Percentiles rank a stretch among this genome's conserved stretches.
Conservation (phyloP, 2,113 vertebrate genomes). For the Poeciliopsis retropinna region DNA sequence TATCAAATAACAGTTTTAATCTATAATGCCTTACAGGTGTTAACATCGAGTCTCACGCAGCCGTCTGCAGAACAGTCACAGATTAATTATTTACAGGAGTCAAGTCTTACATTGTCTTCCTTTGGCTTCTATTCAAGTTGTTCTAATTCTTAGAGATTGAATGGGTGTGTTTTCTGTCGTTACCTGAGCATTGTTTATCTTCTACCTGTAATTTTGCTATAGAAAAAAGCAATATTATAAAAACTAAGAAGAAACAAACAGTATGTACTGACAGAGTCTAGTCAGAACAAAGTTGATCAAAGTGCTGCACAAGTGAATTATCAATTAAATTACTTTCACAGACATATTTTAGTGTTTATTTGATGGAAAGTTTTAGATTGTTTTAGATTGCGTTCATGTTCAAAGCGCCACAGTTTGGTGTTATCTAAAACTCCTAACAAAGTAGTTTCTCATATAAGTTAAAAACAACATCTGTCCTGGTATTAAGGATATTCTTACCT, state of each 20-base stretch:
- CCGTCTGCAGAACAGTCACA: conserved; percentile 6
- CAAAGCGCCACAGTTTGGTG: too few relatives aligned
- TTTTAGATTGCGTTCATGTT: too few relatives aligned
- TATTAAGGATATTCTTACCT: too few relatives aligned
- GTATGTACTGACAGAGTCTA: too few relatives aligned
- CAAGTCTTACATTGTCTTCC: not conserved
- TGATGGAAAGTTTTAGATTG: too few relatives aligned
- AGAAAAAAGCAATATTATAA: not conserved
- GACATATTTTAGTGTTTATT: too few relatives aligned
- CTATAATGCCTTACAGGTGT: conserved; percentile 24
- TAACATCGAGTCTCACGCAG: conserved; percentile 1
- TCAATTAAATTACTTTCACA: too few relatives aligned
- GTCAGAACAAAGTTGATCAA: too few relatives aligned
- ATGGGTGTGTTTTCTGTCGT: not conserved
- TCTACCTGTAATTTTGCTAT: not conserved
- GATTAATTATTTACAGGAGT: conserved; percentile 2
- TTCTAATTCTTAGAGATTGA: not conserved
- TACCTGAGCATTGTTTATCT: not conserved
- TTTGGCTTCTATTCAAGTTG: conserved; percentile 13
- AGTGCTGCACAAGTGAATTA: too few relatives aligned
- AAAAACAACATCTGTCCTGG: too few relatives aligned
- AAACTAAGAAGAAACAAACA: not conserved
- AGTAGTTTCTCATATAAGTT: too few relatives aligned
- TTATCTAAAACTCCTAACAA: too few relatives aligned
- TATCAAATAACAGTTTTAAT: conserved; percentile 26